phyloP scores from a whole-genome alignment of 2,113 vertebrate genomes.

The Mus musculus region GRCm39 chr9:120439001-120439500 shows the following conservation, averaged over 20 bases:
- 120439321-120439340: too few relatives aligned
- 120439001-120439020: too few relatives aligned
- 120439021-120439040: not conserved
- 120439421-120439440: too few relatives aligned
- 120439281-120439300: too few relatives aligned
- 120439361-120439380: not conserved
- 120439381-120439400: not conserved
- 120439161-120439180: not conserved
- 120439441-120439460: not conserved
- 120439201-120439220: too few relatives aligned
- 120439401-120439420: not conserved
- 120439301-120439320: too few relatives aligned
- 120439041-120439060: not conserved
- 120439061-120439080: too few relatives aligned
- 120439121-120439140: not conserved
- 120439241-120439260: too few relatives aligned
- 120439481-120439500: not conserved
- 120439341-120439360: not conserved
- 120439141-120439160: not conserved
- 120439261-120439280: too few relatives aligned
- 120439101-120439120: not conserved
- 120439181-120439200: too few relatives aligned
- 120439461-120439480: too few relatives aligned
- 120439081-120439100: not conserved
- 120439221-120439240: too few relatives aligned